Percentiles rank a stretch among this genome's conserved stretches.
Conservation (phyloP, 2,113 vertebrate genomes). For the Psittacula cyanocephala region DNA sequence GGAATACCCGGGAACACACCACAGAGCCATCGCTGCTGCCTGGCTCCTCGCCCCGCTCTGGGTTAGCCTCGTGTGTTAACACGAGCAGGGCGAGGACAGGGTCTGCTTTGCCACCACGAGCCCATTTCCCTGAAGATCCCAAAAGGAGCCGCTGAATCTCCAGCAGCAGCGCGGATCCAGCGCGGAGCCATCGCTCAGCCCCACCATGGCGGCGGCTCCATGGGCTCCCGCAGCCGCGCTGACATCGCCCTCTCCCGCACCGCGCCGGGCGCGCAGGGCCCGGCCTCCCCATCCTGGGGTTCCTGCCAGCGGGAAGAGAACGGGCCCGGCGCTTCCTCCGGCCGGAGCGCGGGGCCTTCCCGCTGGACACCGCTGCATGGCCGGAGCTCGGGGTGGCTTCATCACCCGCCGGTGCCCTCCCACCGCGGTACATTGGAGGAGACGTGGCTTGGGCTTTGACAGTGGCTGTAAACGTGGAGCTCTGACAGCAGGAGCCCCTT, state of each 20-base stretch:
- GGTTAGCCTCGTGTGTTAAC: fast-evolving
- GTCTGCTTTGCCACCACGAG: not conserved
- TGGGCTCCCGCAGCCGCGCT: not conserved
- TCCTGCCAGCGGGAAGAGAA: not conserved
- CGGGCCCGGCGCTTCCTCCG: not conserved
- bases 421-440: not conserved
- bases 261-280: not conserved
- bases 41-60: fast-evolving
- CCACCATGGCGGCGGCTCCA: not conserved
- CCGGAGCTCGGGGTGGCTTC: not conserved
- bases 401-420: not conserved
- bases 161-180: too few species aligned
- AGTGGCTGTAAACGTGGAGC: fast-evolving
- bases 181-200: not conserved
- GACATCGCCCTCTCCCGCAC: slow-evolving; percentile 27
- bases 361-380: not conserved
- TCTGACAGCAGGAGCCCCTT: not conserved
- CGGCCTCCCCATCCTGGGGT: not conserved
- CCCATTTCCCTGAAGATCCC: not conserved
- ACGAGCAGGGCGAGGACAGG: fast-evolving
- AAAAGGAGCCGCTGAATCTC: too few species aligned
- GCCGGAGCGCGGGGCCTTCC: not conserved
- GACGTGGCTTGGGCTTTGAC: not conserved
- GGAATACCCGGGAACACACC: fast-evolving
- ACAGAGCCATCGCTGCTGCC: not conserved